Evolutionary conservation across 2,888 invertebrate species (phyloP).

Genomic region (Hemithea aestivaria): DNA sequence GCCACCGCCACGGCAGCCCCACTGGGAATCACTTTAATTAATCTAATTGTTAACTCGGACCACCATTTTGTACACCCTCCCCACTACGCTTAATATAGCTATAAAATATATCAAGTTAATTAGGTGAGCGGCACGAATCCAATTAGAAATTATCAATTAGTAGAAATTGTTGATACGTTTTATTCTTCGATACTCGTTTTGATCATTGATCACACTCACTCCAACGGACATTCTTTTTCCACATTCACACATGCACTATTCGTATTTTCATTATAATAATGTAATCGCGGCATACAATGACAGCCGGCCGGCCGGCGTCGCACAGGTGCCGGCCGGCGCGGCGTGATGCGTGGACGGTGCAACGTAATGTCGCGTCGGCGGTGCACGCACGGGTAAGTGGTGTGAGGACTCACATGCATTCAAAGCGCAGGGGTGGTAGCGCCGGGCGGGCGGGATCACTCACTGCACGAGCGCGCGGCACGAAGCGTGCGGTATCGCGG

Average conservation of each 20-base stretch:
- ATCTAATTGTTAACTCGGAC: constrained; percentile 58
- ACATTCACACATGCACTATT: constrained; percentile 15
- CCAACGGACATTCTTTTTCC: constrained; percentile 14
- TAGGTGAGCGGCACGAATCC: neutral
- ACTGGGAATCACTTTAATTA: constrained; percentile 50
- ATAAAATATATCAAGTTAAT: too few species aligned
- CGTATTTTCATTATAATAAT: constrained; percentile 12
- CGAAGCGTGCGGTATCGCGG: constrained; percentile 49
- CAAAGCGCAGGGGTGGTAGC: constrained; percentile 51
- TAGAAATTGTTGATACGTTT: constrained; percentile 1
- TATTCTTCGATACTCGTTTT: constrained; percentile 9
- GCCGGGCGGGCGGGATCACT: constrained; percentile 52
- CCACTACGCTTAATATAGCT: neutral
- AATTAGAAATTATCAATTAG: constrained; percentile 5
- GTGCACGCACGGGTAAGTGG: constrained; percentile 21
- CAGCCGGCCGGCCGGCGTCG: constrained; percentile 61
- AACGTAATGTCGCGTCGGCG: constrained; percentile 4
- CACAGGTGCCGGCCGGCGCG: constrained; percentile 16
- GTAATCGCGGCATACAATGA: constrained; percentile 21
- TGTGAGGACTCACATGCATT: constrained; percentile 64
- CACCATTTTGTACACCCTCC: neutral
- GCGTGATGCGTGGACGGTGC: too few species aligned
- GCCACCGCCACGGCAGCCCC: constrained; percentile 14
- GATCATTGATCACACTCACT: constrained; percentile 11
- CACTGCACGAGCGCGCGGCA: constrained; percentile 40